Percentiles rank a stretch among this genome's conserved stretches.
These are phyloP conservation scores for Parazoanthus swiftii DNA, from an alignment of 92 coral and sea anemone species.

Conservation along the genomic window DNA sequence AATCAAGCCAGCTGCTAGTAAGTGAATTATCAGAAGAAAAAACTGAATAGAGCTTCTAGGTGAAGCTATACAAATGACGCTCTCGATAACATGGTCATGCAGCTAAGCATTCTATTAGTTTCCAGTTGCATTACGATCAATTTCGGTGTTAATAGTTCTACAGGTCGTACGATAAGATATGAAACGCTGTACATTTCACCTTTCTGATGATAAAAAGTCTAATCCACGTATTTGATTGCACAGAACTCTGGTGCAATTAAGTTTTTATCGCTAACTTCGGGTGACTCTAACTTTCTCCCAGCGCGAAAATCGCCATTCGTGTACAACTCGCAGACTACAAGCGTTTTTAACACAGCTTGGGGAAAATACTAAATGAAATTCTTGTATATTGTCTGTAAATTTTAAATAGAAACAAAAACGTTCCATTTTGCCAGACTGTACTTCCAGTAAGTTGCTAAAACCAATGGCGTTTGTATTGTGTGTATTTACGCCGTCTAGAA, in stretches of 20 bases:
- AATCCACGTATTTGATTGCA: slow-evolving; percentile 89
- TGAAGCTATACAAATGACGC: slow-evolving; percentile 1
- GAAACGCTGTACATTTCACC: slow-evolving; percentile 64
- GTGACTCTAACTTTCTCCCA: background rate
- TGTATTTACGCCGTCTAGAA: background rate
- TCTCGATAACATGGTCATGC: background rate
- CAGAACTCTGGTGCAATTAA: slow-evolving; percentile 75
- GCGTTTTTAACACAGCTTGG: slow-evolving; percentile 2
- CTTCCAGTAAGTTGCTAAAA: background rate
- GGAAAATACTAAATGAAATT: background rate
- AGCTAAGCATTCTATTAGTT: background rate
- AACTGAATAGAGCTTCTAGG: background rate
- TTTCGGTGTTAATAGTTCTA: slow-evolving; percentile 69
- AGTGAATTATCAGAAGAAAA: background rate
- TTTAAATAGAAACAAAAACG: slow-evolving; percentile 9
- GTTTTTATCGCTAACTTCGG: slow-evolving; percentile 66
- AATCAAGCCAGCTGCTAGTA: background rate
- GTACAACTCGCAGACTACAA: background rate
- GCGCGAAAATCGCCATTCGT: slow-evolving; percentile 28
- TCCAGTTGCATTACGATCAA: slow-evolving; percentile 11
- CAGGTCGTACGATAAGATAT: slow-evolving; percentile 69
- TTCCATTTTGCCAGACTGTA: background rate
- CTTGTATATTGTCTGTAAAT: slow-evolving; percentile 24
- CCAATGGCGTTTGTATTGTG: background rate
- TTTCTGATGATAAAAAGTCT: slow-evolving; percentile 70